These are phyloP conservation scores for Tursiops truncatus DNA, from an alignment of 2,113 vertebrate species.

Conservation along the genomic window DNA sequence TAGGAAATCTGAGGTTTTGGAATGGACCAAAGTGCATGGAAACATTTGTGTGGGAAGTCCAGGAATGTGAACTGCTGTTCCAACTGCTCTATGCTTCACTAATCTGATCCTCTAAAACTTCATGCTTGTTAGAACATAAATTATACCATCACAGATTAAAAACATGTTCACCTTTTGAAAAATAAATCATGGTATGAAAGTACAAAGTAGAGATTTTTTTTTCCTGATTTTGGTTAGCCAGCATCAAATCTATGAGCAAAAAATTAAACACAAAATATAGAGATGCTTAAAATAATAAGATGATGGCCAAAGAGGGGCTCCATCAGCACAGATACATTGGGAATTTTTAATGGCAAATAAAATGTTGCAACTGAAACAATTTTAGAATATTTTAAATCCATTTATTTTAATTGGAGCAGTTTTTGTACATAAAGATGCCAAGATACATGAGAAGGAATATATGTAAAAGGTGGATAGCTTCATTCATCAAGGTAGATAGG, in stretches of 20 bases:
- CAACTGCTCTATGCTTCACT: background rate
- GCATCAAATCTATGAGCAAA: background rate
- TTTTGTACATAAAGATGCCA: background rate
- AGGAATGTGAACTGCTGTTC: background rate
- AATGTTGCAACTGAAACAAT: background rate
- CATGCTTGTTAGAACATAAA: conserved; percentile 11
- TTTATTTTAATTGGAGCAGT: background rate
- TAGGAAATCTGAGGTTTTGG: conserved; percentile 26
- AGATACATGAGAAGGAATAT: background rate
- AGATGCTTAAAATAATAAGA: conserved; percentile 12
- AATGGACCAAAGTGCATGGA: background rate
- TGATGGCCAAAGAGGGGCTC: background rate
- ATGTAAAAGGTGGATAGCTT: background rate
- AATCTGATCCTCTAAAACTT: background rate
- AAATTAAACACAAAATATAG: background rate
- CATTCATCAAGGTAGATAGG: background rate
- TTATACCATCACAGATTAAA: conserved; percentile 28
- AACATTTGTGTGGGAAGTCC: conserved; percentile 52
- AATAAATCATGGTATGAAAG: background rate
- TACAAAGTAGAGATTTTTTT: background rate
- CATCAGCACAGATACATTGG: background rate
- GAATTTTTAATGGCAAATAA: conserved; percentile 26
- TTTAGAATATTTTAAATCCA: conserved; percentile 8
- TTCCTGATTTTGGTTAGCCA: background rate
- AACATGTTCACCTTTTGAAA: conserved; percentile 38